Percentiles rank a stretch among this genome's conserved stretches.
phyloP scores from a whole-genome alignment of 2,888 invertebrate species.

The Tenthredo distinguenda region DNA sequence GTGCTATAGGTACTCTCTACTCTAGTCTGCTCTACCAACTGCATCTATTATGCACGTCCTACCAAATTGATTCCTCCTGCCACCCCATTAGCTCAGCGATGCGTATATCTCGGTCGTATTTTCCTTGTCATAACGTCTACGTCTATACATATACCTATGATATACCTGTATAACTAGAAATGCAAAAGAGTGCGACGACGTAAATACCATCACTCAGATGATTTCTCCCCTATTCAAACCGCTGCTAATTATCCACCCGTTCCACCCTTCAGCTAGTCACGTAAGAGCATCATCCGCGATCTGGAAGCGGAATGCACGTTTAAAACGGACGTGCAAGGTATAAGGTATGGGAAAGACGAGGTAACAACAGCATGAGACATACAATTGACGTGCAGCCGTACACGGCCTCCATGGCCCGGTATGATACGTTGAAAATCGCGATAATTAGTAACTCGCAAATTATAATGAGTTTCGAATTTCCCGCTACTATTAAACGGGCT shows the following conservation, averaged over 20 bases:
- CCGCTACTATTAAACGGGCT: slow-evolving; percentile 28
- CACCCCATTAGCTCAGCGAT: slow-evolving; percentile 7
- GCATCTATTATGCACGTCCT: slow-evolving; percentile 72
- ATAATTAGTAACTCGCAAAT: slow-evolving; percentile 33
- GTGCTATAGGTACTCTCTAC: slow-evolving; percentile 56
- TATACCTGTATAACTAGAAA: not conserved
- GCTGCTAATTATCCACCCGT: slow-evolving; percentile 31
- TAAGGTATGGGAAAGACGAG: slow-evolving; percentile 15
- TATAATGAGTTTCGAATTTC: slow-evolving; percentile 44
- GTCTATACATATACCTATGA: not conserved
- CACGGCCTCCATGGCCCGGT: not conserved
- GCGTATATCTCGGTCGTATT: slow-evolving; percentile 12
- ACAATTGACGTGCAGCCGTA: slow-evolving; percentile 23
- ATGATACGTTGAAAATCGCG: slow-evolving; percentile 4
- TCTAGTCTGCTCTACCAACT: slow-evolving; percentile 66
- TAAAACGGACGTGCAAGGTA: slow-evolving; percentile 5
- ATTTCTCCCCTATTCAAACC: slow-evolving; percentile 15
- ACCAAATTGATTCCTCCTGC: slow-evolving; percentile 72
- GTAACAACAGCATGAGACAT: slow-evolving; percentile 20
- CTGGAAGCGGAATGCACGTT: not conserved
- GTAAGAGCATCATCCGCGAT: not conserved
- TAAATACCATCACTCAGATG: not conserved
- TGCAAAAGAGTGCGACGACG: not conserved
- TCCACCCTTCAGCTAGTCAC: slow-evolving; percentile 1
- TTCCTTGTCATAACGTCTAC: slow-evolving; percentile 1